These are phyloP conservation scores for Gallinago jamesoni DNA, from an alignment of 2,113 vertebrate species.

Conservation along the genomic window DNA sequence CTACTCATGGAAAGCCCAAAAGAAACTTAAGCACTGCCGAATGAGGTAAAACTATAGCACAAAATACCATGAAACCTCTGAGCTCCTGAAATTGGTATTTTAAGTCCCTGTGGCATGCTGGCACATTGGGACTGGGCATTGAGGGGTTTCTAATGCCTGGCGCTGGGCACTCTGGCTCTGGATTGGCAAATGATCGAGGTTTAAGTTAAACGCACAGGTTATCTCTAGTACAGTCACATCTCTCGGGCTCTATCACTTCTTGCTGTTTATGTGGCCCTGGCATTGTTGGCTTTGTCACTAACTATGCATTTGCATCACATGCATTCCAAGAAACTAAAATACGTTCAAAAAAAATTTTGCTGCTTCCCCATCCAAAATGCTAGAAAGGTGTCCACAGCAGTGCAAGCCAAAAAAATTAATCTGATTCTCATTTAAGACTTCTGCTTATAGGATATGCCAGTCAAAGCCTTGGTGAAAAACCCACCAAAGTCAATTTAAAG, in stretches of 20 bases:
- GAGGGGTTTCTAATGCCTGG: not conserved
- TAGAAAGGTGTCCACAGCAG: not conserved
- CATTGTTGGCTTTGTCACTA: not conserved
- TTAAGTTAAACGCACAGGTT: not conserved
- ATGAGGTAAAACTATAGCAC: slow-evolving; percentile 13
- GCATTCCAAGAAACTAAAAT: not conserved
- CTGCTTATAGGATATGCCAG: not conserved
- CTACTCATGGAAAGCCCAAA: slow-evolving; percentile 39
- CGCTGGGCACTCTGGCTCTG: not conserved
- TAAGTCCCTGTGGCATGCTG: not conserved
- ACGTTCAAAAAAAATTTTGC: not conserved
- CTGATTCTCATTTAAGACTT: slow-evolving; percentile 4
- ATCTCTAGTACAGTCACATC: not conserved
- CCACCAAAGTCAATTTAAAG: slow-evolving; percentile 3
- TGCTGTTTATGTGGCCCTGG: not conserved
- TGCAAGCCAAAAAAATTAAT: not conserved
- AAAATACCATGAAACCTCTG: slow-evolving; percentile 3
- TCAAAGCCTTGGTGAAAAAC: slow-evolving; percentile 22
- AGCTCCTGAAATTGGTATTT: slow-evolving; percentile 24
- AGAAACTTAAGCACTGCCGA: slow-evolving; percentile 43
- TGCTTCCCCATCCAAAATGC: not conserved
- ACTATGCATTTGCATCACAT: not conserved
- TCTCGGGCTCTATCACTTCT: not conserved
- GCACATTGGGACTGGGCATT: not conserved
- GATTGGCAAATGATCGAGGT: not conserved